phyloP scores from a whole-genome alignment of 2,113 vertebrate species.

The Eulemur macaco region DNA sequence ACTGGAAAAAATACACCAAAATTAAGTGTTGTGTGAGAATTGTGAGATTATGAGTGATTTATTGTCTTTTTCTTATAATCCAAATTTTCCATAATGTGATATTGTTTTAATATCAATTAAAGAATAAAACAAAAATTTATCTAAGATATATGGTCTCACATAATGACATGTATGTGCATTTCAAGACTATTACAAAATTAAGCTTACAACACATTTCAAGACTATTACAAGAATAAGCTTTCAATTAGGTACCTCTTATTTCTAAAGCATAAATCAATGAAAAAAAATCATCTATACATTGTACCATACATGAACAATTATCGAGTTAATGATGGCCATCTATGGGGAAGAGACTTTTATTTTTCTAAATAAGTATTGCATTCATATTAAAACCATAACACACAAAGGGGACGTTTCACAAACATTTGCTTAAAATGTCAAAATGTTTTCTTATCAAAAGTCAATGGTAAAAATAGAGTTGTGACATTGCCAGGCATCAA shows the following conservation, averaged over 20 bases:
- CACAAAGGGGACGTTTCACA: background rate
- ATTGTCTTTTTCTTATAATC: background rate
- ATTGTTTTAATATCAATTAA: background rate
- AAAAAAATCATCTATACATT: background rate
- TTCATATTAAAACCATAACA: constrained; percentile 24
- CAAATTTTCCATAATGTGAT: background rate
- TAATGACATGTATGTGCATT: background rate
- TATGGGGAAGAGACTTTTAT: background rate
- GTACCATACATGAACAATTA: background rate
- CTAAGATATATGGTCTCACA: background rate
- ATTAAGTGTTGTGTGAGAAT: background rate
- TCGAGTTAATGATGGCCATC: background rate
- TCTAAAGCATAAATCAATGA: background rate
- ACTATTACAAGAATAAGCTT: background rate
- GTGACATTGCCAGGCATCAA: background rate
- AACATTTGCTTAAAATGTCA: background rate
- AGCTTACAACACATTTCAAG: background rate
- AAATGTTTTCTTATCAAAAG: background rate
- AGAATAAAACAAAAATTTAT: background rate
- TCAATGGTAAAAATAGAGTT: background rate
- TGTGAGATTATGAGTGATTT: background rate
- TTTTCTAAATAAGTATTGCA: background rate
- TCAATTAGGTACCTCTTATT: background rate
- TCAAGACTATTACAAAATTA: background rate
- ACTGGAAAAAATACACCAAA: background rate